Evolutionary conservation across 2,113 vertebrate species (phyloP).

Genomic region (Hyperoodon ampullatus): DNA sequence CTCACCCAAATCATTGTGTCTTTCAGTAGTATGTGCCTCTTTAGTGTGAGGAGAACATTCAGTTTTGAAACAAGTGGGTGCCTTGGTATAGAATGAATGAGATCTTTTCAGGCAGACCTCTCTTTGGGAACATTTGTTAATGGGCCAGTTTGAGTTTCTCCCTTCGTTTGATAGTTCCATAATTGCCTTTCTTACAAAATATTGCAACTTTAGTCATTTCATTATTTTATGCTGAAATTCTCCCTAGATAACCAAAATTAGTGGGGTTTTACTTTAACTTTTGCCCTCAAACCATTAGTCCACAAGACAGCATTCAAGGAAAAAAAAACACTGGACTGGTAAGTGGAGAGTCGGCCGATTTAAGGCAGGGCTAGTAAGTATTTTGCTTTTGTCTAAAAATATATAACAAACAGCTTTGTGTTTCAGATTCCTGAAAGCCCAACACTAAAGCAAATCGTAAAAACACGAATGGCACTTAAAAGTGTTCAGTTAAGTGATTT

Average conservation of each 20-base stretch:
- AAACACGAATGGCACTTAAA: neutral
- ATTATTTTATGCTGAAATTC: neutral
- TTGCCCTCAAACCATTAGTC: neutral
- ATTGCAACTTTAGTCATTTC: neutral
- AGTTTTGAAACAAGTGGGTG: neutral
- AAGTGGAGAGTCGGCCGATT: neutral
- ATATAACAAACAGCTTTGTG: neutral
- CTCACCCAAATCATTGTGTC: neutral
- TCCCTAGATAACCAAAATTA: neutral
- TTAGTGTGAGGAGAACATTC: neutral
- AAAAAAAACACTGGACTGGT: neutral
- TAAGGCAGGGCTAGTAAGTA: neutral
- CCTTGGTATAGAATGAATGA: neutral
- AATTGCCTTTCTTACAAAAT: neutral
- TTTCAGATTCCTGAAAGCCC: neutral
- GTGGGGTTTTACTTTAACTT: constrained; percentile 18
- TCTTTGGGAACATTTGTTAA: neutral
- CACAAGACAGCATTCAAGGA: neutral
- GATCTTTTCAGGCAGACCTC: neutral
- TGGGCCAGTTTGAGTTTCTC: neutral
- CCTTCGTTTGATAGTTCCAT: neutral
- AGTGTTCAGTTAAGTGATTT: neutral
- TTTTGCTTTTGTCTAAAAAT: constrained; percentile 3
- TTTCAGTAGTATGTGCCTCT: neutral
- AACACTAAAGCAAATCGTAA: neutral